Evolutionary conservation across 2,113 vertebrate species (phyloP).

Genomic region (Rhinoptilus africanus): DNA sequence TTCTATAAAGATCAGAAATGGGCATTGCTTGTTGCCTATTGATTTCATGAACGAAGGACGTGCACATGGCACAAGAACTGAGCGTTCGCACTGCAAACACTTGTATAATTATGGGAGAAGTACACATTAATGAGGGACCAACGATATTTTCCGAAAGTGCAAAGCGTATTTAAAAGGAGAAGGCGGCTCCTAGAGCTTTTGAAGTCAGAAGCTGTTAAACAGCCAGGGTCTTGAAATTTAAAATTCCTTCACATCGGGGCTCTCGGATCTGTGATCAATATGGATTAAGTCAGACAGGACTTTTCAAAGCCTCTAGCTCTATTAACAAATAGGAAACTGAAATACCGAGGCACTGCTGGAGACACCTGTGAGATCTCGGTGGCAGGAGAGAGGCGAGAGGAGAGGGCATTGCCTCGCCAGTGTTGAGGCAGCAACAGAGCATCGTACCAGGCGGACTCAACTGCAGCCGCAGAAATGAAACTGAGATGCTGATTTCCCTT

Average conservation of each 20-base stretch:
- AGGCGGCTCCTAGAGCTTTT: not conserved
- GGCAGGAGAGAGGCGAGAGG: not conserved
- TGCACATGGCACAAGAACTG: not conserved
- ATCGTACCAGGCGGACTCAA: not conserved
- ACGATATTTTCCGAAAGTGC: not conserved
- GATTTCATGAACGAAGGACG: conserved; percentile 34
- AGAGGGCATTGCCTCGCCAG: not conserved
- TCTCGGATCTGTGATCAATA: conserved; percentile 27
- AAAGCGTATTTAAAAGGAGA: conserved; percentile 51
- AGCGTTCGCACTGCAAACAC: not conserved
- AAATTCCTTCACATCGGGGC: conserved; percentile 46
- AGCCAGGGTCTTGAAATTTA: conserved; percentile 40
- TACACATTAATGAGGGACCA: conserved; percentile 13
- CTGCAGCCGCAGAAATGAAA: not conserved
- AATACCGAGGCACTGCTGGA: not conserved
- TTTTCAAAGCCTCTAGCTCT: conserved; percentile 37
- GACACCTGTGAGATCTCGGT: not conserved
- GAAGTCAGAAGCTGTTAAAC: conserved; percentile 47
- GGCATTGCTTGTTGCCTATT: not conserved
- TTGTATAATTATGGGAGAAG: conserved; percentile 20
- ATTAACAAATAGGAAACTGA: conserved; percentile 54
- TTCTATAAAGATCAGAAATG: not conserved
- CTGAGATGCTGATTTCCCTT: not conserved
- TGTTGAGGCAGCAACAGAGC: accelerated
- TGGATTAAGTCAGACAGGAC: conserved; percentile 42